Percentiles rank a stretch among this genome's conserved stretches.
Conservation (phyloP, 2,888 invertebrate species). For the Folsomia candida region DNA sequence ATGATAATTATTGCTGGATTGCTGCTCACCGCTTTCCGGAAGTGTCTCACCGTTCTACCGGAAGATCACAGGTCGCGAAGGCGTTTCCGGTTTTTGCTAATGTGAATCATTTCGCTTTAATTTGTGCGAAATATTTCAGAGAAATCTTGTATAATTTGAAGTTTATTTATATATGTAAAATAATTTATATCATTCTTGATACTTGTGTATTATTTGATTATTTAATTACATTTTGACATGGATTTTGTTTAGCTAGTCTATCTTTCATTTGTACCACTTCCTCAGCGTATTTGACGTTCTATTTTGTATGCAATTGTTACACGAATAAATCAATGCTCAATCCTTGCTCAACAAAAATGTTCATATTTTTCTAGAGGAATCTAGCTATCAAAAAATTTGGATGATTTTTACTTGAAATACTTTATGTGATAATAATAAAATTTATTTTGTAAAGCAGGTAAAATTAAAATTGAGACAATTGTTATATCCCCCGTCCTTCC, state of each 20-base stretch:
- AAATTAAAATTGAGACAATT: neutral
- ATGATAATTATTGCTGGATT: slow-evolving; percentile 19
- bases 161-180: neutral
- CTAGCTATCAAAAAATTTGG: too few species aligned
- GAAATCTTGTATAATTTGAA: neutral
- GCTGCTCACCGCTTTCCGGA: slow-evolving; percentile 26
- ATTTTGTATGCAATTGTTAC: neutral
- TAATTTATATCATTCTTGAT: too few species aligned
- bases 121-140: neutral
- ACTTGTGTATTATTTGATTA: too few species aligned
- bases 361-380: too few species aligned
- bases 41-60: slow-evolving; percentile 17
- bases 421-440: too few species aligned
- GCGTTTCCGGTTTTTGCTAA: slow-evolving; percentile 14
- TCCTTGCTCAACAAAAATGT: too few species aligned
- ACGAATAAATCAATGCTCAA: neutral
- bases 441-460: neutral
- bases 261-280: too few species aligned
- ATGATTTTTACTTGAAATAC: too few species aligned
- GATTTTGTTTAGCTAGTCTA: too few species aligned
- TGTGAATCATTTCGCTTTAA: neutral
- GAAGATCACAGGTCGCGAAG: slow-evolving; percentile 2
- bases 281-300: too few species aligned
- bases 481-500: neutral
- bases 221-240: too few species aligned